A percentile compares a stretch with the other conserved stretches of the same genome.
phyloP scores from a whole-genome alignment of 1,140 invertebrate species.

The Wiebesia pumilae region DNA sequence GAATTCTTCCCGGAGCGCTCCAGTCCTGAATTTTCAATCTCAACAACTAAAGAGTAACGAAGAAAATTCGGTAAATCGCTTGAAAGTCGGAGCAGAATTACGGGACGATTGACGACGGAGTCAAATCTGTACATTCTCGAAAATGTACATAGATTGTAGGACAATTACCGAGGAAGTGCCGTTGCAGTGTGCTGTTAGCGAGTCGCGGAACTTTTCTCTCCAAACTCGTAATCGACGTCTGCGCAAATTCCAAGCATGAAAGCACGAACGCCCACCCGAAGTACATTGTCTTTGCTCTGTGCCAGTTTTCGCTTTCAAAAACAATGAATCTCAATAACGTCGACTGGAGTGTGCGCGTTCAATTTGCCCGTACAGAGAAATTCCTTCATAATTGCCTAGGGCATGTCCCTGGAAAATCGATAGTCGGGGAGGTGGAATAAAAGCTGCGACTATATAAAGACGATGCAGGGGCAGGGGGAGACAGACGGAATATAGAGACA shows the following conservation, averaged over 20 bases:
- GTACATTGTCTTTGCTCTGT: background rate
- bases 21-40: background rate
- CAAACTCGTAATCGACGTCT: background rate
- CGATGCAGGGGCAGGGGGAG: background rate
- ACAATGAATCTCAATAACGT: background rate
- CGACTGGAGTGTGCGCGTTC: no score
- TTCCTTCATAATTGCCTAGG: constrained; percentile 18
- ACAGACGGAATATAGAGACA: constrained; percentile 17
- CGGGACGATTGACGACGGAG: background rate
- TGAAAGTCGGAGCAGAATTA: background rate
- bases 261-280: background rate
- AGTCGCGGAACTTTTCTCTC: no score
- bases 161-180: no score
- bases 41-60: background rate
- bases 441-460: constrained; percentile 15
- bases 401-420: constrained; percentile 29
- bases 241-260: background rate
- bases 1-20: background rate
- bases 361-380: background rate
- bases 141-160: no score
- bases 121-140: background rate
- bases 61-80: background rate
- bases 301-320: background rate
- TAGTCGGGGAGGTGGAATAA: background rate
- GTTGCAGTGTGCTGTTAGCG: no score